Evolutionary conservation across 2,113 vertebrate genomes (phyloP).

Genomic region (Fukomys damarensis): DNA sequence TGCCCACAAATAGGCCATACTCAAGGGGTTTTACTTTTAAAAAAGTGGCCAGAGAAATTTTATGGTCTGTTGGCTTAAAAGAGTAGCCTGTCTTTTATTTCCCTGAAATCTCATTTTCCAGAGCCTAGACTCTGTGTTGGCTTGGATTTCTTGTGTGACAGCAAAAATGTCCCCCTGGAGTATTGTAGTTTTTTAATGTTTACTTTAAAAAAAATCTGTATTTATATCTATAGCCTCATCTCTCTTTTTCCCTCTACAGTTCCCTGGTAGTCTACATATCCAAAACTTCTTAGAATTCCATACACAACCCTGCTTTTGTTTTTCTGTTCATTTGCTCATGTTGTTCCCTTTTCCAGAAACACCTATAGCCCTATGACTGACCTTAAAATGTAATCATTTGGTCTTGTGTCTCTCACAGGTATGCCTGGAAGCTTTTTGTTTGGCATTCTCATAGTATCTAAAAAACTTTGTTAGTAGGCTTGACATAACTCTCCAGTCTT

Average conservation of each 20-base stretch:
- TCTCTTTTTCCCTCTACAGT: background rate
- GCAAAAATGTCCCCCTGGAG: background rate
- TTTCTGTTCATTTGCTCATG: background rate
- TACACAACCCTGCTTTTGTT: background rate
- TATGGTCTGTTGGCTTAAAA: background rate
- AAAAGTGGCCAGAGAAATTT: background rate
- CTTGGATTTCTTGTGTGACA: conserved; percentile 4
- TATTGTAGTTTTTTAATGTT: conserved; percentile 19
- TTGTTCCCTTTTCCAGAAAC: background rate
- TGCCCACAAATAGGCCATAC: background rate
- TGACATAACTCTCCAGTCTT: background rate
- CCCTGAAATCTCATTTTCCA: background rate
- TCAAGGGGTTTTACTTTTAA: background rate
- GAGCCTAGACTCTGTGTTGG: background rate
- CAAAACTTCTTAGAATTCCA: background rate
- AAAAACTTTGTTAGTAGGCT: background rate
- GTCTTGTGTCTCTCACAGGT: background rate
- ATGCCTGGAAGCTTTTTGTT: background rate
- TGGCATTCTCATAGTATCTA: background rate
- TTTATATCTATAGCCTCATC: background rate
- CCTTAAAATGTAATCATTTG: background rate
- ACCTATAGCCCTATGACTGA: background rate
- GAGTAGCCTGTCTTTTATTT: no score
- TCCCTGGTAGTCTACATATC: background rate
- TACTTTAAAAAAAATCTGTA: background rate